Percentiles rank a stretch among this genome's conserved stretches.
Evolutionary conservation across 2,888 invertebrate species (phyloP).

Genomic region (Pollenia griseotomentosa): DNA sequence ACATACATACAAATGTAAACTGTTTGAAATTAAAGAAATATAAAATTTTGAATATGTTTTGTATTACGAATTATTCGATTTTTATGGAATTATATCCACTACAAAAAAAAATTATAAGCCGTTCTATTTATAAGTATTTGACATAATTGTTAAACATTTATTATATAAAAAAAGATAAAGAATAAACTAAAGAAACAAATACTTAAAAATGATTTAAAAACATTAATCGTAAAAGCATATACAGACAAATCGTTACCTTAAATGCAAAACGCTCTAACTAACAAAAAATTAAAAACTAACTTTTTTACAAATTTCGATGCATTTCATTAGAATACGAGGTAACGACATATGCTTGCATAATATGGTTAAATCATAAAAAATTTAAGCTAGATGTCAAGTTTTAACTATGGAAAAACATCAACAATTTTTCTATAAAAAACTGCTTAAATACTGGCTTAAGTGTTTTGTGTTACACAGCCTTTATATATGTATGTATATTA

Average conservation of each 20-base stretch:
- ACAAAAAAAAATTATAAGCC: background rate
- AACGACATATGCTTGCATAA: too few species aligned
- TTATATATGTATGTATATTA: too few species aligned
- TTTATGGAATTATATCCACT: slow-evolving; percentile 20
- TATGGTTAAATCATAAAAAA: background rate
- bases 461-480: too few species aligned
- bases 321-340: too few species aligned
- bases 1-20: too few species aligned
- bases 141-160: slow-evolving; percentile 37
- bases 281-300: too few species aligned
- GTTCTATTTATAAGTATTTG: slow-evolving; percentile 52
- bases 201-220: slow-evolving; percentile 4
- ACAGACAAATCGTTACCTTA: background rate
- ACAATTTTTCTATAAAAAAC: too few species aligned
- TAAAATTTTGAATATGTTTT: background rate
- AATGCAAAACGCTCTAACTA: too few species aligned
- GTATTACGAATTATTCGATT: background rate
- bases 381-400: background rate
- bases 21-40: background rate
- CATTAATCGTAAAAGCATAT: background rate
- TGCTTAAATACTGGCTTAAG: too few species aligned
- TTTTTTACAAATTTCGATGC: too few species aligned
- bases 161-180: slow-evolving; percentile 8
- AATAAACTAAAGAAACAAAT: background rate
- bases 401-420: background rate